A percentile compares a stretch with the other conserved stretches of the same genome.
phyloP scores from a whole-genome alignment of 1,140 invertebrate species.

The Ostrea edulis region DNA sequence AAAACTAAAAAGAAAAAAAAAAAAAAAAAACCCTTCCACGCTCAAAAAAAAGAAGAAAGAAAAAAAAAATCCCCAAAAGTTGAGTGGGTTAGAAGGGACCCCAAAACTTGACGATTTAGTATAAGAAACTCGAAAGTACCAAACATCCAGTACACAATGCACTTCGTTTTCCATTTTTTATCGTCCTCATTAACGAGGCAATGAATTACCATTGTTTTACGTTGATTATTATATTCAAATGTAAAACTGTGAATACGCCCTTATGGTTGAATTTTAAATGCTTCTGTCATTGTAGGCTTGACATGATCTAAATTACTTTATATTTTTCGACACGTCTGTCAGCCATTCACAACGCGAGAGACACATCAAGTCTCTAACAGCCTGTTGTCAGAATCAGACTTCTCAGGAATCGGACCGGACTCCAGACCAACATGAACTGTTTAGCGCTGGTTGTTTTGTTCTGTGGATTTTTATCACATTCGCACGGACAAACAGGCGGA shows the following conservation, averaged over 20 bases:
- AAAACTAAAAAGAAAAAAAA: too few relatives aligned
- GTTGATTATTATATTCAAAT: conserved; percentile 24
- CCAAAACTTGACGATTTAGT: too few relatives aligned
- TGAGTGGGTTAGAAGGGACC: too few relatives aligned
- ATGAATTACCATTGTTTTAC: conserved; percentile 23
- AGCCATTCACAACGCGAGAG: conserved; percentile 20
- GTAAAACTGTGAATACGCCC: neutral
- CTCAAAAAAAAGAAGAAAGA: too few relatives aligned
- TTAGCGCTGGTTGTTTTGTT: neutral
- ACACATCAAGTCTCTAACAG: neutral
- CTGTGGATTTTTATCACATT: conserved; percentile 1
- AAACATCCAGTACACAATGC: neutral
- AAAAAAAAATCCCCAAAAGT: too few relatives aligned
- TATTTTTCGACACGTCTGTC: neutral
- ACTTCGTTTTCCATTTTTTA: neutral
- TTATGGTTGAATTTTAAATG: conserved; percentile 26
- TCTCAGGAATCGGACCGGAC: neutral
- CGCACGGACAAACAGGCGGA: neutral
- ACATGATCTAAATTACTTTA: conserved; percentile 33
- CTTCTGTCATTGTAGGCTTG: neutral
- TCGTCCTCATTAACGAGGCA: conserved; percentile 12
- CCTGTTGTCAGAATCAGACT: neutral
- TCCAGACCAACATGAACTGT: neutral
- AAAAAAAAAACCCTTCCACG: too few relatives aligned
- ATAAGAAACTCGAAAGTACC: too few relatives aligned